phyloP scores from a whole-genome alignment of 2,888 invertebrate species.

The Sipunculus nudus region DNA sequence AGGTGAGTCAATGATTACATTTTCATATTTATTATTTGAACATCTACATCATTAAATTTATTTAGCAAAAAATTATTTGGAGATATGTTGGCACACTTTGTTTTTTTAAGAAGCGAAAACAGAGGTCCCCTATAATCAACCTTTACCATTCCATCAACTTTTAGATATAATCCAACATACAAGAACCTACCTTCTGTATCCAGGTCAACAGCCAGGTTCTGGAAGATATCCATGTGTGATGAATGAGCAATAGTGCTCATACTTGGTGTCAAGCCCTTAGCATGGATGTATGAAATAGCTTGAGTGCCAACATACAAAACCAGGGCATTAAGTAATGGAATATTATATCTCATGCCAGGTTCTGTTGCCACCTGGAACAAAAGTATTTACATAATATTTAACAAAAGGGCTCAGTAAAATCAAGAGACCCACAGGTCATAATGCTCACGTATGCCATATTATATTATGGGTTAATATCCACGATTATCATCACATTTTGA shows the following conservation, averaged over 20 bases:
- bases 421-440: not conserved
- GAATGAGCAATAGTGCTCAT: slow-evolving; percentile 96
- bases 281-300: slow-evolving; percentile 90
- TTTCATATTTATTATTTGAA: no score
- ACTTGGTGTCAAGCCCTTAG: slow-evolving; percentile 90
- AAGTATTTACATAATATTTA: no score
- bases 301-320: slow-evolving; percentile 98
- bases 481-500: not conserved
- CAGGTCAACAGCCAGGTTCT: slow-evolving; percentile 96
- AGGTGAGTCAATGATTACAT: no score
- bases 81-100: no score
- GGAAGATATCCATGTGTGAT: slow-evolving; percentile 99
- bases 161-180: not conserved
- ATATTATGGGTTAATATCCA: not conserved
- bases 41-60: no score
- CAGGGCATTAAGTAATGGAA: slow-evolving; percentile 94
- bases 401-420: slow-evolving; percentile 1
- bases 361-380: slow-evolving; percentile 64
- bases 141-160: no score
- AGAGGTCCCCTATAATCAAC: no score
- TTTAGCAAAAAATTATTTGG: no score
- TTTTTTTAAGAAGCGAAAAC: no score
- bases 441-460: not conserved
- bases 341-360: slow-evolving; percentile 92
- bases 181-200: slow-evolving; percentile 87